Evolutionary conservation across 2,797 vertebrate species (phyloP), one percentile per base, ranked within the genome.

Genomic region (Sphenopsis melanotis): DNA sequence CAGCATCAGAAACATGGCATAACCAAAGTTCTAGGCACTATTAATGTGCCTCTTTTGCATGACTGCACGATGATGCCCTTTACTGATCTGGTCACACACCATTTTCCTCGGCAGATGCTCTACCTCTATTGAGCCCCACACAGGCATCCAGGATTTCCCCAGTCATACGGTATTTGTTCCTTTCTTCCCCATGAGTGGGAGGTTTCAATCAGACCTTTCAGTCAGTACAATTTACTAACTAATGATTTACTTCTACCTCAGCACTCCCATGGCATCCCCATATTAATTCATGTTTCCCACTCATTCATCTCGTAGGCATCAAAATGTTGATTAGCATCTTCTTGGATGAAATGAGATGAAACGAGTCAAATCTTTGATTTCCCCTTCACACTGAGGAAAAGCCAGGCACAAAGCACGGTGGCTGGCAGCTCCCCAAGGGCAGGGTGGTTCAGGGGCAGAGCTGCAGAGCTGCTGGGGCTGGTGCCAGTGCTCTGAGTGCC

Each of bases 221-320:
- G 86, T 57, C 81, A 30, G 50, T 30, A 75, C 1, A 0, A 92
- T 71, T 77, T 93, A 84, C 71, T 81, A 80, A 91, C 68, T 83
- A 57, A 71, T 68, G 85, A 65, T 76, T 94, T 94, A 86, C 61
- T 95, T 75, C 90, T 83, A 53, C 71, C 71, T 85, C 92, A 83
- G 75, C 0, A 5, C 83, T 95, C 61, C 86, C 65, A 52, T 13
- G 82, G 87, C 75, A 89, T 83, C 83, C 75, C 78, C 86, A 77
- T 41, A 83, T 64, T 70, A 93, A 91, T 83, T 90, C 87, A 56
- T 29, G 65, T 68, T 94, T 90, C 76, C 70, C 80, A 61, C 56
- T 86, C 72, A 39, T 71, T 81, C 80, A 81, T 61, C 75, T 69
- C 1, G 0, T 2, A 83, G 87, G 74, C 86, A 74, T 77, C 71